These are phyloP conservation scores for Drosophila borealis DNA, from an alignment of 2,888 invertebrate species.

Conservation along the genomic window DNA sequence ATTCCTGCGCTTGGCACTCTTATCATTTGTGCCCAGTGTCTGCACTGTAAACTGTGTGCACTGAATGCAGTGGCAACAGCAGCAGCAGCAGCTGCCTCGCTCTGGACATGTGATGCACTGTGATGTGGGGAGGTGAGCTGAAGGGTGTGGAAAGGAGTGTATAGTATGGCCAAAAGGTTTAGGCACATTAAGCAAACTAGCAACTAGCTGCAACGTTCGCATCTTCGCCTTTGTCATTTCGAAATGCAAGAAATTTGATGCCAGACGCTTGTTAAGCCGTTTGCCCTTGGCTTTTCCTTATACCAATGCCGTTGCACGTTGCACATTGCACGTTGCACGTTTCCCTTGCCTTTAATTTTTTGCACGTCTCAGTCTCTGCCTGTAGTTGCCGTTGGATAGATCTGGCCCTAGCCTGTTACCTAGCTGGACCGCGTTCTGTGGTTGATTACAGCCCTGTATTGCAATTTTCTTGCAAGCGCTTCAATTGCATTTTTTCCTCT, in stretches of 20 bases:
- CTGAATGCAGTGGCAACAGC: conserved; percentile 31
- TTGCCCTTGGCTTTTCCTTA: conserved; percentile 47
- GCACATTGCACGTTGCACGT: conserved; percentile 24
- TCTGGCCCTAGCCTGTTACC: conserved; percentile 30
- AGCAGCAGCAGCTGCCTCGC: conserved; percentile 22
- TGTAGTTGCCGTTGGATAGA: conserved; percentile 10
- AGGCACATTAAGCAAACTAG: conserved; percentile 56
- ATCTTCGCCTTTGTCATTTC: conserved; percentile 66
- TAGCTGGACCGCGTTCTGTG: conserved; percentile 36
- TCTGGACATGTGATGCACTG: conserved; percentile 53
- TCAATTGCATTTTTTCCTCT: conserved; percentile 17
- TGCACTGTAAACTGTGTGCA: conserved; percentile 40
- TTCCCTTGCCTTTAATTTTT: conserved; percentile 21
- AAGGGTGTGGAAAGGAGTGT: neutral
- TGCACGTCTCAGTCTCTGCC: conserved; percentile 5
- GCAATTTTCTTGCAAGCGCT: conserved; percentile 47
- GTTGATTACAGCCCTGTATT: conserved; percentile 51
- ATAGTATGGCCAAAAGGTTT: conserved; percentile 44
- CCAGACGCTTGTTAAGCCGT: conserved; percentile 74
- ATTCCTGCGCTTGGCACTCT: conserved; percentile 62
- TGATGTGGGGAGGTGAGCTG: neutral
- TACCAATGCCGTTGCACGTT: conserved; percentile 31
- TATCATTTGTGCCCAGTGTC: conserved; percentile 56
- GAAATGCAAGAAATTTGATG: conserved; percentile 77
- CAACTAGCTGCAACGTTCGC: conserved; percentile 29